Conservation (phyloP, 2,888 invertebrate species). For the Ametastegia equiseti region DNA sequence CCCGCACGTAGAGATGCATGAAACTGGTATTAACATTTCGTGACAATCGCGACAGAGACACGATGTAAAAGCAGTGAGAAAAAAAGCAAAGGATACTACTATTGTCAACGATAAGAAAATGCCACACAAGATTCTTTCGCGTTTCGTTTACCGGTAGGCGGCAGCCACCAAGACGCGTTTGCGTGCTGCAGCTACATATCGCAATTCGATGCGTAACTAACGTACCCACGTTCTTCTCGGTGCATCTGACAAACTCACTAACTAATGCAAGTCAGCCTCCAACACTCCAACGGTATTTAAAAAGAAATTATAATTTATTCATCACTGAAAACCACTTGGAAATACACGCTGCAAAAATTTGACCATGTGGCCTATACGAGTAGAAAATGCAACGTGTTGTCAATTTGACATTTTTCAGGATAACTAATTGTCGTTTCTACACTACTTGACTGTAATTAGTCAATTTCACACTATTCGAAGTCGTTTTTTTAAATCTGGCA, state of each 20-base stretch:
- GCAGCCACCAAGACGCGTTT: not conserved
- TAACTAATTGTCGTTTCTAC: too few relatives aligned
- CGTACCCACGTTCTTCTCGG: not conserved
- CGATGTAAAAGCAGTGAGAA: not conserved
- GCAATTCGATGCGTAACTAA: not conserved
- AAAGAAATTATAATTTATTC: not conserved
- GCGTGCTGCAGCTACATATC: not conserved
- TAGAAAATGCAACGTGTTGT: too few relatives aligned
- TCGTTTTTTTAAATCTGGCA: too few relatives aligned
- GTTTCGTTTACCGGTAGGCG: slow-evolving; percentile 43
- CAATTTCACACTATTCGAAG: too few relatives aligned
- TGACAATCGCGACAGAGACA: not conserved
- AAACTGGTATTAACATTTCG: not conserved
- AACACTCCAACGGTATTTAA: not conserved
- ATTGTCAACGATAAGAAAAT: not conserved
- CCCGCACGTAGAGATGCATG: not conserved
- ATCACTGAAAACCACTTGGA: too few relatives aligned
- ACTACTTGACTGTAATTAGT: too few relatives aligned
- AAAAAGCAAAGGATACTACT: not conserved
- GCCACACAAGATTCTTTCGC: slow-evolving; percentile 22
- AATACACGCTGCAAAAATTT: too few relatives aligned
- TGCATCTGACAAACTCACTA: not conserved
- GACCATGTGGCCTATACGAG: too few relatives aligned
- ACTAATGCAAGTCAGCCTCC: too few relatives aligned
- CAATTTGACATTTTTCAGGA: too few relatives aligned